Evolutionary conservation across 2,113 vertebrate species (phyloP).

Genomic region (Gila orcuttii): DNA sequence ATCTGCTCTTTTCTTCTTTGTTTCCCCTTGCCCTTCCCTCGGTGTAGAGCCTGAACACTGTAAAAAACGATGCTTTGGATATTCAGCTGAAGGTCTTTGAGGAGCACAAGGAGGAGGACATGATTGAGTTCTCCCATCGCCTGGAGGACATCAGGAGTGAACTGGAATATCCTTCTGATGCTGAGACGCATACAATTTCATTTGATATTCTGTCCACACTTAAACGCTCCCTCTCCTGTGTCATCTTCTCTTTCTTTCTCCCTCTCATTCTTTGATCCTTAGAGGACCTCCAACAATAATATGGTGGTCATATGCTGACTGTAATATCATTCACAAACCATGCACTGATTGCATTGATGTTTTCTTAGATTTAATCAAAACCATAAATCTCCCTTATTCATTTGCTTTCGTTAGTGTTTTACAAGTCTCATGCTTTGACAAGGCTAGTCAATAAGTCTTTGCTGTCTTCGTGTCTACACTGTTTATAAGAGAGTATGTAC

Average conservation of each 20-base stretch:
- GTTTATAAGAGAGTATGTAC: background rate
- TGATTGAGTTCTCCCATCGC: conserved; percentile 93
- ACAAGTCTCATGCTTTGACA: conserved; percentile 5
- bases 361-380: conserved; percentile 46
- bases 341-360: conserved; percentile 12
- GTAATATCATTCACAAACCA: conserved; percentile 23
- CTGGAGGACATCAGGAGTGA: conserved; percentile 92
- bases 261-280: conserved; percentile 6
- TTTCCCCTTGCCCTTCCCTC: conserved; percentile 2
- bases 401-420: conserved; percentile 42
- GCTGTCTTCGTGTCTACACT: background rate
- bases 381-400: conserved; percentile 34
- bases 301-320: conserved; percentile 11
- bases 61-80: conserved; percentile 92
- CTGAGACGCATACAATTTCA: background rate
- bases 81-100: conserved; percentile 97
- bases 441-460: background rate
- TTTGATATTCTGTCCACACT: conserved; percentile 21
- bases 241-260: background rate
- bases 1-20: background rate
- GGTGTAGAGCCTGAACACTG: conserved; percentile 69
- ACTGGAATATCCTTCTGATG: conserved; percentile 92
- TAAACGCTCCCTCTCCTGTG: background rate
- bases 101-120: conserved; percentile 96
- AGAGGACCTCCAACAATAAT: conserved; percentile 32